Evolutionary conservation across 2,113 vertebrate genomes (phyloP).

Genomic region (Monarcha castaneiventris): DNA sequence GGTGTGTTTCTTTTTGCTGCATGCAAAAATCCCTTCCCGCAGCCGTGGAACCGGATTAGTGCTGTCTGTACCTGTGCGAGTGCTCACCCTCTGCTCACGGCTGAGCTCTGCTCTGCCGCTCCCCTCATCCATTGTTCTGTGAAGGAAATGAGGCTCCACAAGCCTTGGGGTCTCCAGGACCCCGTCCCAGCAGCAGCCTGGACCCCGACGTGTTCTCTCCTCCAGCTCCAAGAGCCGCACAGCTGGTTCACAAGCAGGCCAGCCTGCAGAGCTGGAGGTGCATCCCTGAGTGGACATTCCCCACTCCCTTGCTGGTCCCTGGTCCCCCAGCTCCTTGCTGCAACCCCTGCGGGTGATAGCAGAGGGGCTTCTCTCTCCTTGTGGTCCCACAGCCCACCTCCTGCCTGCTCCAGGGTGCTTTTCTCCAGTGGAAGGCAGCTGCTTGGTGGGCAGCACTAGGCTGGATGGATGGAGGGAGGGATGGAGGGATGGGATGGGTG

Average conservation of each 20-base stretch:
- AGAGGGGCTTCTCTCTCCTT: not conserved
- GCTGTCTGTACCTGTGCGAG: not conserved
- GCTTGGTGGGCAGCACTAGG: not conserved
- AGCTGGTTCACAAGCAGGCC: not conserved
- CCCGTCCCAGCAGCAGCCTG: not conserved
- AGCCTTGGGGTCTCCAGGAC: not conserved
- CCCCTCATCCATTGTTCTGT: not conserved
- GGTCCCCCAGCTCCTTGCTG: not conserved
- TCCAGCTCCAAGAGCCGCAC: not conserved
- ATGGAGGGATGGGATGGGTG: not conserved
- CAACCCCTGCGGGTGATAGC: not conserved
- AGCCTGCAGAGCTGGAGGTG: not conserved
- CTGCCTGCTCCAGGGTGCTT: not conserved
- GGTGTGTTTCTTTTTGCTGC: not conserved
- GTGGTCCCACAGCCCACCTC: not conserved
- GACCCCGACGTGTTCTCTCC: accelerated
- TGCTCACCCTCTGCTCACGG: accelerated
- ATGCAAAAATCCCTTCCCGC: not conserved
- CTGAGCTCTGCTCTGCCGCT: not conserved
- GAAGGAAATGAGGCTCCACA: not conserved
- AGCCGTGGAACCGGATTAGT: accelerated
- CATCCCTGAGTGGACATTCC: accelerated
- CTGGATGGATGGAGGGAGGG: not conserved
- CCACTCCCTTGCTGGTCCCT: accelerated
- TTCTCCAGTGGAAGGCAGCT: accelerated